These are phyloP conservation scores for Salarias fasciatus DNA, from an alignment of 2,797 vertebrate species.

Conservation along the genomic window DNA sequence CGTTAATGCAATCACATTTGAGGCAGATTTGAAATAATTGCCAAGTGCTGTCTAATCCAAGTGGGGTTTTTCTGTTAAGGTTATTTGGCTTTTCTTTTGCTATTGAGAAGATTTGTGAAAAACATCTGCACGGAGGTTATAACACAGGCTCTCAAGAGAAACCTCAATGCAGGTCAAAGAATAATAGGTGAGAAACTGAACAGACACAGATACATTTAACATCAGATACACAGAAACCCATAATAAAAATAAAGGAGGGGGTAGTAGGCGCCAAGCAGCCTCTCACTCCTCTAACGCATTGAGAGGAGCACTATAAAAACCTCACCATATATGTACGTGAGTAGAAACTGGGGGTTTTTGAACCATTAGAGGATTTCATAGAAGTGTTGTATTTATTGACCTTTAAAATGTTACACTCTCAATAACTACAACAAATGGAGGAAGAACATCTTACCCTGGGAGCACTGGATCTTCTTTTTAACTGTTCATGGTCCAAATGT, in stretches of 20 bases:
- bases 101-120: constrained; percentile 36
- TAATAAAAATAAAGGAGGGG: constrained; percentile 4
- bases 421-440: too few species aligned
- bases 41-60: constrained; percentile 31
- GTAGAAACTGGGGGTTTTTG: too few species aligned
- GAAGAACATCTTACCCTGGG: too few species aligned
- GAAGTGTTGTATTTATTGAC: too few species aligned
- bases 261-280: background rate
- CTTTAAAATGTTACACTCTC: too few species aligned
- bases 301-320: too few species aligned
- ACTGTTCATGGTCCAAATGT: too few species aligned
- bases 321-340: too few species aligned
- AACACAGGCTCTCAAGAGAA: constrained; percentile 33
- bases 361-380: too few species aligned
- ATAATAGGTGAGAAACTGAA: constrained; percentile 36
- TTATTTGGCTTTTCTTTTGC: constrained; percentile 46
- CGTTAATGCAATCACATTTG: constrained; percentile 46
- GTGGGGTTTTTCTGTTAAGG: constrained; percentile 41
- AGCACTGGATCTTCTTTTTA: too few species aligned
- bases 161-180: constrained; percentile 45
- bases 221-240: constrained; percentile 23
- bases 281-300: too few species aligned
- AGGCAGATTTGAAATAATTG: constrained; percentile 33
- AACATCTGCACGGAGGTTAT: constrained; percentile 45
- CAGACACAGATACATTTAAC: constrained; percentile 25